These are phyloP conservation scores for Illadopsis cleaveri DNA, from an alignment of 2,113 vertebrate species.

Conservation along the genomic window DNA sequence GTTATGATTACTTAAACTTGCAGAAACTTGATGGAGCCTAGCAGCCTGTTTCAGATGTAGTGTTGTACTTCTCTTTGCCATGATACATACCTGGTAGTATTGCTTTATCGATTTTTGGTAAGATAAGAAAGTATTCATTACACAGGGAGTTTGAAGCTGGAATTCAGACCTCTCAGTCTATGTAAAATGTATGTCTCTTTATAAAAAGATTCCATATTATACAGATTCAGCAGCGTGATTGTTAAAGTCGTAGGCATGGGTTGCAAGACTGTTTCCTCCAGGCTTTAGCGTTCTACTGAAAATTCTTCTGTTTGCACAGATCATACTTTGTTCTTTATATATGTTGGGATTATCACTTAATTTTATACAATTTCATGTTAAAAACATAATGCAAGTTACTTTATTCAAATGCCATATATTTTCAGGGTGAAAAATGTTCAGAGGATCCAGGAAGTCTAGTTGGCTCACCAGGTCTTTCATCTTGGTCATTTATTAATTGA, in stretches of 20 bases:
- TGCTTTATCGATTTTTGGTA: neutral
- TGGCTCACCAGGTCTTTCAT: slow-evolving; percentile 60
- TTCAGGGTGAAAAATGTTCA: slow-evolving; percentile 75
- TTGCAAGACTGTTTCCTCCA: neutral
- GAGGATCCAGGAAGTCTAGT: slow-evolving; percentile 70
- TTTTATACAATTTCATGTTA: neutral
- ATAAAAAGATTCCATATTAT: neutral
- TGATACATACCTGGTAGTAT: neutral
- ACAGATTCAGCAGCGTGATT: neutral
- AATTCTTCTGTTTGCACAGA: neutral
- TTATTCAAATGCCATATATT: neutral
- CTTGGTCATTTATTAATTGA: neutral
- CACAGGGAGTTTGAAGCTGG: neutral
- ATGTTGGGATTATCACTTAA: neutral
- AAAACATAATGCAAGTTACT: neutral
- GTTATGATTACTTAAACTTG: neutral
- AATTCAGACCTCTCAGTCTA: neutral
- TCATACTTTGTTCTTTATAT: neutral
- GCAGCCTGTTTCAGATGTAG: neutral
- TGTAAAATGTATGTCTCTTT: neutral
- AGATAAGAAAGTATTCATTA: neutral
- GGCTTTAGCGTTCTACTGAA: neutral
- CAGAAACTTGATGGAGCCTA: neutral
- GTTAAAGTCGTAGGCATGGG: fast-evolving
- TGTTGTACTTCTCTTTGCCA: neutral